phyloP scores from a whole-genome alignment of 2,797 vertebrate species.

The Adrianichthys oophorus region DNA sequence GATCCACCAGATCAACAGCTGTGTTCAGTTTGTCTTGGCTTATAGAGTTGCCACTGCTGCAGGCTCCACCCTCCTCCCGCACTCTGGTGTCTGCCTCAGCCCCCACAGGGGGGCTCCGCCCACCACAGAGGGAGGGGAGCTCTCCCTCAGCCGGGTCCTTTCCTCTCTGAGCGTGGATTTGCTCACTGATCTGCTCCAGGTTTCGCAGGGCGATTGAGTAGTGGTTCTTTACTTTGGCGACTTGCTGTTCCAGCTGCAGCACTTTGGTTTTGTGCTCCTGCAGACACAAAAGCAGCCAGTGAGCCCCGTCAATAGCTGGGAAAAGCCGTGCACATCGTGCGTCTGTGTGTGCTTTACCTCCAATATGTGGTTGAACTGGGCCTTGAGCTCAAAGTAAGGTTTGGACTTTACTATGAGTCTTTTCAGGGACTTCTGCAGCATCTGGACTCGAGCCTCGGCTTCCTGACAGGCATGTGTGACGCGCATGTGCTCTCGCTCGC shows the following conservation, averaged over 20 bases:
- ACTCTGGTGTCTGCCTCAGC: conserved; percentile 73
- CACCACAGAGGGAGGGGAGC: conserved; percentile 44
- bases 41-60: conserved; percentile 36
- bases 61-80: conserved; percentile 50
- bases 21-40: conserved; percentile 60
- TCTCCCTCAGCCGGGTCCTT: conserved; percentile 84
- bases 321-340: conserved; percentile 81
- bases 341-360: conserved; percentile 92
- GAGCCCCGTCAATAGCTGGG: conserved; percentile 46
- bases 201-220: conserved; percentile 89
- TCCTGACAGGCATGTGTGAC: conserved; percentile 91
- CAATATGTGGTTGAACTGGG: conserved; percentile 92
- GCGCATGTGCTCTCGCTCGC: conserved; percentile 90
- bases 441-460: conserved; percentile 90
- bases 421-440: conserved; percentile 90
- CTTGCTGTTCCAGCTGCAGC: conserved; percentile 83
- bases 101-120: conserved; percentile 83
- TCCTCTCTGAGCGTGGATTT: conserved; percentile 87
- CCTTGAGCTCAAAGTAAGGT: conserved; percentile 94
- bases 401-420: conserved; percentile 90
- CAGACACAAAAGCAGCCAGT: conserved; percentile 64
- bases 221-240: conserved; percentile 87
- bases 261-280: conserved; percentile 92
- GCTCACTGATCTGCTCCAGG: conserved; percentile 93
- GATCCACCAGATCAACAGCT: conserved; percentile 68